Evolutionary conservation across 2,113 vertebrate genomes (phyloP), one percentile per base, ranked within the genome.

Genomic region (Notothenia rossii): DNA sequence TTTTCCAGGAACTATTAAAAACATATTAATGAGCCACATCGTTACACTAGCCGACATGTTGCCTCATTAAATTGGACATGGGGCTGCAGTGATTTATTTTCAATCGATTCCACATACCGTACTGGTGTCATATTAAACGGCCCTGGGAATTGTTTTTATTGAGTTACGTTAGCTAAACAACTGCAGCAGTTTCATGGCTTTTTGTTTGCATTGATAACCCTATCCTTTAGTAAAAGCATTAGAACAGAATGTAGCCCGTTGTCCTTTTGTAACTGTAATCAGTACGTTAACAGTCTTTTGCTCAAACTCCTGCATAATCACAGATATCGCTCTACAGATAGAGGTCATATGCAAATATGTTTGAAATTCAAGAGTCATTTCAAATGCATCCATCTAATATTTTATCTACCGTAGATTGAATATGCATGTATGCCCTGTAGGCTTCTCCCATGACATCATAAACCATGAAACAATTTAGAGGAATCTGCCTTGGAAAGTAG

Each of bases 381-480:
- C 10, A 53, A 58, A 72, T 71, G 4, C 33, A 73, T 54, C 40
- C 11, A 64, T 54, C 56, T 76, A 70, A 46, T 60, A 58, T 66
- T 61, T 50, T 50, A 63, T 79, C 59, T 33, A 40, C 49, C 14
- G 3, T 50, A 50, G 29, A 82, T 55, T 66, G 62, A 82, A 69
- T 81, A 85, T 81, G 69, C 15, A 81, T 81, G 18, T 48, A 36
- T 86, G 53, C 79, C 85, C 85, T 81, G 20, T 55, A 72, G 79
- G 59, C 45, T 66, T 85, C 46, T 79, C 60, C 17, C 49, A 65
- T 79, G 68, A 70, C 62, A 76, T 18, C 49, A n/a, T 71, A 63
- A 81, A 11, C 62, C 53, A 33, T 13, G 7, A 51, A 76, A 59
- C 17, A 46, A 43, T 64, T 59, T 76, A n/a, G 11, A 45, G 46